Evolutionary conservation across 2,888 invertebrate genomes (phyloP), one percentile per base, ranked within the genome.

Genomic region (Tanytarsus gracilentus): DNA sequence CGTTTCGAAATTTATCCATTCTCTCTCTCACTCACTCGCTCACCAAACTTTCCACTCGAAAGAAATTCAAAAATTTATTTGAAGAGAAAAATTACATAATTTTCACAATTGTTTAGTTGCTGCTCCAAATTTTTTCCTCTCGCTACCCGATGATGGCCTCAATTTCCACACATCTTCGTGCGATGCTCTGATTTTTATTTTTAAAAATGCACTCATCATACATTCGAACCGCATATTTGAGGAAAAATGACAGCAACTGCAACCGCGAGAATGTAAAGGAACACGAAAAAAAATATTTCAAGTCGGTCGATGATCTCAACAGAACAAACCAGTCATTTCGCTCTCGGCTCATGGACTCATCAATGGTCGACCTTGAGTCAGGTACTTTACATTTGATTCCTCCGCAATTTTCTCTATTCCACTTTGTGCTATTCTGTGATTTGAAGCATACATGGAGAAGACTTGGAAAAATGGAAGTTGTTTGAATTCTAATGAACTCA

Each of bases 311-410:
- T 36, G 36, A 36, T 36, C 36, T 36, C 36, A 36, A 33, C n/a
- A 33, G 9, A 11, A 4, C 9, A 5, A 33, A 33, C 33, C n/a
- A n/a, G 9, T 33, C 33, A 33, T 33, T 33, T 33, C 33, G n/a
- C 33, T 33, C 9, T 33, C 6, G 36, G 36, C n/a, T 36, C 16
- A n/a, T 36, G 6, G n/a, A 1, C 18, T 18, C 18, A 11, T 21
- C 40, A 21, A 3, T 44, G n/a, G 44, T 44, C 44, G 21, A 44
- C 44, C 44, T 44, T 44, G 44, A 44, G 18, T 44, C 18, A 44
- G 21, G 44, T 44, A 44, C 9, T 44, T 44, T 18, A 44, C 44
- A 44, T 21, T 9, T 9, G 21, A 9, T 11, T 33, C 11, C 9
- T 11, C 9, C n/a, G 33, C 9, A n/a, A 33, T 11, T 33, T 33